phyloP scores from a whole-genome alignment of 2,888 invertebrate species.

The Tipula unca region DNA sequence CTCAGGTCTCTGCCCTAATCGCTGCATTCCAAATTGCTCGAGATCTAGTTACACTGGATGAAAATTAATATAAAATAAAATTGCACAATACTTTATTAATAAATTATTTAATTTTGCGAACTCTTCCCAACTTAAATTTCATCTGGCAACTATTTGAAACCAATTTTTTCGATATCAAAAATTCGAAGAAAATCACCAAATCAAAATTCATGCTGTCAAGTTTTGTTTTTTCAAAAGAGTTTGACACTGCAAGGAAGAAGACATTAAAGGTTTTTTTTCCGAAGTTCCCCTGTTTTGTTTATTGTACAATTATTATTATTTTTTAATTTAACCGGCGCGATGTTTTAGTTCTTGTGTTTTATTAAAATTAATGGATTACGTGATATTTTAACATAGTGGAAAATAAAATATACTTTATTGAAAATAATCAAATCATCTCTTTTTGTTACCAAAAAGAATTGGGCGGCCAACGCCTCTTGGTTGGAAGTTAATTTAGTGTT shows the following conservation, averaged over 20 bases:
- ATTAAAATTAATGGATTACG: not conserved
- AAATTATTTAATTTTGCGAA: not conserved
- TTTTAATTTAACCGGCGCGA: not conserved
- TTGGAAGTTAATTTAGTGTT: not conserved
- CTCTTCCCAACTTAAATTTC: not conserved
- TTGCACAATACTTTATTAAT: not conserved
- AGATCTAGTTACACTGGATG: constrained; percentile 40
- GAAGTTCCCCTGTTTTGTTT: not conserved
- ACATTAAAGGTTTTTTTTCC: not conserved
- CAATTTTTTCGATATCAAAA: not conserved
- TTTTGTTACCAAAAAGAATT: not conserved
- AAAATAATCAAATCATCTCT: not conserved
- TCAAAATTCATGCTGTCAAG: not conserved
- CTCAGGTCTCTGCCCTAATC: constrained; percentile 82
- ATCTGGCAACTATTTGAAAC: not conserved
- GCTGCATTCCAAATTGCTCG: constrained; percentile 77
- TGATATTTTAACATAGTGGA: not conserved
- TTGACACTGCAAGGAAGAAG: not conserved
- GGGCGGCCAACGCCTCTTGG: constrained; percentile 17
- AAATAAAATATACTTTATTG: not conserved
- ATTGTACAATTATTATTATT: not conserved
- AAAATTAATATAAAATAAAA: not conserved
- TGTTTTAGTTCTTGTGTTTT: not conserved
- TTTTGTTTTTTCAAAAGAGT: not conserved
- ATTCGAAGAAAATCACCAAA: not conserved